Evolutionary conservation across 2,113 vertebrate species (phyloP), one percentile per base, ranked within the genome.

Genomic region (Planiliza haematocheilus): DNA sequence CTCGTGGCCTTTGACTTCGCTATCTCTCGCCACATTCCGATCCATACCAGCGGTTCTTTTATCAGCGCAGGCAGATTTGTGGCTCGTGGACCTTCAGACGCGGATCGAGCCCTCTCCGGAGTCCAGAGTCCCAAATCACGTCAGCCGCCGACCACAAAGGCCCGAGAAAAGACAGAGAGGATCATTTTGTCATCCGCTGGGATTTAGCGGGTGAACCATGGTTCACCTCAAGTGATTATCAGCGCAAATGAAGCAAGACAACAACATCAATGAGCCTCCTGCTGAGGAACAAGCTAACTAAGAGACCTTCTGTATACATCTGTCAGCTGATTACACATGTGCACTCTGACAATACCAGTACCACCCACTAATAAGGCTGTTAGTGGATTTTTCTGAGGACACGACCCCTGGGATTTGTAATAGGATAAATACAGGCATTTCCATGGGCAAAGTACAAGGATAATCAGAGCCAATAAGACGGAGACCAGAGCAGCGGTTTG

Each of bases 1-100:
- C 77, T 71, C 1, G 12, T 80, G 78, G 84, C 84, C 88, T 90
- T 81, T 88, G 86, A 90, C 89, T 86, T 58, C 9, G 59, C 83
- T 86, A 91, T 90, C 89, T 90, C 84, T 72, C 79, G 37, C 79
- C 39, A 17, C 91, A 91, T 92, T 88, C 89, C 84, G 66, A 86
- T 87, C 84, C 73, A 73, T 86, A 69, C 84, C 86, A 78, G 79
- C 24, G 71, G 77, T 68, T 77, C 86, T 81, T 90, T 86, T 86
- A 91, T 91, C 91, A 77, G 59, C 13, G 8, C 66, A 7, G 69
- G 70, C 74, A 85, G 89, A 92, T 91, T 87, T 92, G 89, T 87
- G 84, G 74, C 82, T 76, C 30, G 20, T 76, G 82, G 66, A 74
- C 56, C 73, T 74, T 72, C 20, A 48, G 59, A 53, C 52, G 61